Percentiles rank a stretch among this genome's conserved stretches.
Conservation (phyloP, 2,113 vertebrate genomes). For the Chinchilla lanigera region DNA sequence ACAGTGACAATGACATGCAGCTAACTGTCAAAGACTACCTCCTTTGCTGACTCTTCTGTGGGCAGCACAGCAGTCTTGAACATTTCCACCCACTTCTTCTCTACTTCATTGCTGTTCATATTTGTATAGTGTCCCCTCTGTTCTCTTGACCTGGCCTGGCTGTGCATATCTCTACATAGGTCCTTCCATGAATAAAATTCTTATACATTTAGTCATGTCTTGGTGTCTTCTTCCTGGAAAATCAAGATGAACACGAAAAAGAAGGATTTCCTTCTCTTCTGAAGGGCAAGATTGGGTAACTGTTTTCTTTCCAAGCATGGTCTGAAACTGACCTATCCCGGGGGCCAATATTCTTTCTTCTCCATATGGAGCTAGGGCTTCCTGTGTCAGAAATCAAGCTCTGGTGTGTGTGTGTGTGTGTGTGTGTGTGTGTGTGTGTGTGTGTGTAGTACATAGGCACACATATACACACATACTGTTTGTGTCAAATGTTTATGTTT, state of each 20-base stretch:
- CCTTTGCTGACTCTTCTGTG: neutral
- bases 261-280: neutral
- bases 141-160: neutral
- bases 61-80: neutral
- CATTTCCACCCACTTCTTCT: neutral
- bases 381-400: neutral
- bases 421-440: neutral
- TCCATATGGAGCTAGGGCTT: neutral
- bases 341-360: neutral
- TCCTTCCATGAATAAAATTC: neutral
- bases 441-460: neutral
- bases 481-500: neutral
- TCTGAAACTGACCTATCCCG: neutral
- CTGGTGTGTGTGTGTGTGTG: neutral
- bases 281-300: neutral
- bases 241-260: neutral
- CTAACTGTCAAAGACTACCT: neutral
- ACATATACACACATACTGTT: neutral
- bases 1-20: accelerated
- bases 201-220: neutral
- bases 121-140: accelerated
- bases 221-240: neutral
- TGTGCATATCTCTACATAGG: neutral
- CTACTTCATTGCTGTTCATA: neutral
- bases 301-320: neutral